These are phyloP conservation scores for Drosophila mayaguana DNA, from an alignment of 2,888 invertebrate genomes.

Conservation along the genomic window DNA sequence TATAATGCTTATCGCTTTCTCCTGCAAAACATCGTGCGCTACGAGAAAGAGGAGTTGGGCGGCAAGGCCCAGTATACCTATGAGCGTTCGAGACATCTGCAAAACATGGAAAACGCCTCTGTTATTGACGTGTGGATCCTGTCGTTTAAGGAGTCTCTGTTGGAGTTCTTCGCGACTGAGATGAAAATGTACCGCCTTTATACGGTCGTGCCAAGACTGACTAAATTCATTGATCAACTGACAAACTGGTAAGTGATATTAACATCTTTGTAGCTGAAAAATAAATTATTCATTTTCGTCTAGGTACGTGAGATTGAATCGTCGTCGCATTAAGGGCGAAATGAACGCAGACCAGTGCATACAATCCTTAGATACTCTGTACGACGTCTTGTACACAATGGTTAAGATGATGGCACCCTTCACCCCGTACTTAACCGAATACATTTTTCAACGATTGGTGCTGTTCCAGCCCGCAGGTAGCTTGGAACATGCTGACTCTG, in stretches of 20 bases:
- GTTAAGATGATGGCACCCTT: slow-evolving; percentile 98
- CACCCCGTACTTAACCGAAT: slow-evolving; percentile 97
- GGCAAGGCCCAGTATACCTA: slow-evolving; percentile 86
- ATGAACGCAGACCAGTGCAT: slow-evolving; percentile 92
- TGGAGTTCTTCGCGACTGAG: slow-evolving; percentile 94
- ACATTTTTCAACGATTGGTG: slow-evolving; percentile 95
- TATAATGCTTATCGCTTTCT: slow-evolving; percentile 96
- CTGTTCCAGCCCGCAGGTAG: slow-evolving; percentile 86
- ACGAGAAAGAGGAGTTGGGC: slow-evolving; percentile 88
- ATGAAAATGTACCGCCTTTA: slow-evolving; percentile 98
- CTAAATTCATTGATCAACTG: slow-evolving; percentile 98
- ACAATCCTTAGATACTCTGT: slow-evolving; percentile 94
- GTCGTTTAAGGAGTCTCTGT: slow-evolving; percentile 97
- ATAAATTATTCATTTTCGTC: neutral
- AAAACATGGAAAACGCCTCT: slow-evolving; percentile 79
- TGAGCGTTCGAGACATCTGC: slow-evolving; percentile 86
- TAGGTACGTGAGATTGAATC: slow-evolving; percentile 96
- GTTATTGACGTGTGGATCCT: slow-evolving; percentile 99
- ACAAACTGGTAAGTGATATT: slow-evolving; percentile 92
- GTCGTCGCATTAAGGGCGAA: slow-evolving; percentile 97
- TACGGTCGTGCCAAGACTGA: slow-evolving; percentile 96
- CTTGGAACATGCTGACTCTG: slow-evolving; percentile 88
- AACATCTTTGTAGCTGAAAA: neutral
- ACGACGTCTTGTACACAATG: slow-evolving; percentile 94
- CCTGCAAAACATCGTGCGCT: slow-evolving; percentile 95